Evolutionary conservation across 2,888 invertebrate genomes (phyloP), one percentile per base, ranked within the genome.

Genomic region (Halocaridina rubra): DNA sequence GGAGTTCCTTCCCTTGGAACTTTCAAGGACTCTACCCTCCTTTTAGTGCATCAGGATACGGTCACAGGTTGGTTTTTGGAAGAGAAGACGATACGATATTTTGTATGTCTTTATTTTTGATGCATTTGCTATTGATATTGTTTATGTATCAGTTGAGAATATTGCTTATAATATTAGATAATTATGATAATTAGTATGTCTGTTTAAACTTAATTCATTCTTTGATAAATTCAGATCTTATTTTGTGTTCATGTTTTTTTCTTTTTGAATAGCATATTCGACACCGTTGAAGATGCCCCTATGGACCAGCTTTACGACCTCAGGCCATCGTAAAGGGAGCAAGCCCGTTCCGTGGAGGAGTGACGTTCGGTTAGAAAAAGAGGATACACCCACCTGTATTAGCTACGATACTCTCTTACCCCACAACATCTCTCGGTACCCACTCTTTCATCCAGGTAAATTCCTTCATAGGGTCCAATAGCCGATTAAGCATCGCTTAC

Each of bases 41-140:
- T 75, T 24, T 27, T 81, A 8, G 3, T 53, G 10, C 81, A 81
- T 27, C 81, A 39, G 13, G 75, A 81, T 27, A 46, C 16, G 16
- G 27, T 81, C 8, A 81, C 81, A 2, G 74, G 81, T 81, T 1
- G 61, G 81, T n/a, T n/a, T n/a, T n/a, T n/a, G n/a, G n/a, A n/a
- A n/a, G n/a, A n/a, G n/a, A n/a, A n/a, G n/a, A n/a, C n/a, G n/a
- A n/a, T n/a, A n/a, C n/a, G n/a, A n/a, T n/a, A n/a, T n/a, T n/a
- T n/a, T n/a, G n/a, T n/a, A n/a, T n/a, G n/a, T n/a, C n/a, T n/a
- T n/a, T n/a, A n/a, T n/a, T n/a, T n/a, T n/a, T n/a, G n/a, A n/a
- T n/a, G n/a, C n/a, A n/a, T n/a, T n/a, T n/a, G n/a, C n/a, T n/a
- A n/a, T n/a, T n/a, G n/a, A n/a, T n/a, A n/a, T n/a, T n/a, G n/a